These are phyloP conservation scores for Dicrurus megarhynchus DNA, from an alignment of 2,113 vertebrate genomes.

Conservation along the genomic window DNA sequence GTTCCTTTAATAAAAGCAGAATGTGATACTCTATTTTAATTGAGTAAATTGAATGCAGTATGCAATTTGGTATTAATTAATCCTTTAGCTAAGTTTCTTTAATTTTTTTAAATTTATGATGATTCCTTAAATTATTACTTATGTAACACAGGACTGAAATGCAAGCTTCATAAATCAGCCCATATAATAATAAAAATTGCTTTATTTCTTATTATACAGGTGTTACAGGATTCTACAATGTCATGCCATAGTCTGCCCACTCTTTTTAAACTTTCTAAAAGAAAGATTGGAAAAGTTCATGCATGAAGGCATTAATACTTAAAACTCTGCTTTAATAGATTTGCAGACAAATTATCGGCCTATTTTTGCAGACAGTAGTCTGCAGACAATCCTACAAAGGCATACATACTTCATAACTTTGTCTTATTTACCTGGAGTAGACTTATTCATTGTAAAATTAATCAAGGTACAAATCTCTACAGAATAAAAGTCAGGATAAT, in stretches of 20 bases:
- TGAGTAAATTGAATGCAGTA: neutral
- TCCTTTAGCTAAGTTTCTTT: neutral
- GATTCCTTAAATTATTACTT: neutral
- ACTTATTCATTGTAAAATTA: neutral
- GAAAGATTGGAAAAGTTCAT: neutral
- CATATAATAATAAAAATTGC: neutral
- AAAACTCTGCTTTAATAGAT: neutral
- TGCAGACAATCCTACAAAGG: neutral
- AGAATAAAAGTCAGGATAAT: neutral
- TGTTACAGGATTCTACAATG: neutral
- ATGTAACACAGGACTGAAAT: neutral
- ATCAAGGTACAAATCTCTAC: neutral
- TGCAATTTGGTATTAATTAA: slow-evolving; percentile 23
- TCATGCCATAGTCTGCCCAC: neutral
- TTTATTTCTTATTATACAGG: slow-evolving; percentile 1
- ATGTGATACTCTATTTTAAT: neutral
- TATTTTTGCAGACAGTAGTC: neutral
- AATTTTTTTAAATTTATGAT: neutral
- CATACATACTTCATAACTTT: neutral
- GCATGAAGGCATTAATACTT: neutral
- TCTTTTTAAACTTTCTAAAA: neutral
- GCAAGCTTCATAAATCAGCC: neutral
- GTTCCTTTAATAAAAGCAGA: slow-evolving; percentile 21
- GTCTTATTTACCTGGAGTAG: neutral
- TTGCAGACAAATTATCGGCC: neutral